A percentile compares a stretch with the other conserved stretches of the same genome.
These are phyloP conservation scores for Cheiracanthium punctorium DNA, from an alignment of 2,888 invertebrate species.

Conservation along the genomic window DNA sequence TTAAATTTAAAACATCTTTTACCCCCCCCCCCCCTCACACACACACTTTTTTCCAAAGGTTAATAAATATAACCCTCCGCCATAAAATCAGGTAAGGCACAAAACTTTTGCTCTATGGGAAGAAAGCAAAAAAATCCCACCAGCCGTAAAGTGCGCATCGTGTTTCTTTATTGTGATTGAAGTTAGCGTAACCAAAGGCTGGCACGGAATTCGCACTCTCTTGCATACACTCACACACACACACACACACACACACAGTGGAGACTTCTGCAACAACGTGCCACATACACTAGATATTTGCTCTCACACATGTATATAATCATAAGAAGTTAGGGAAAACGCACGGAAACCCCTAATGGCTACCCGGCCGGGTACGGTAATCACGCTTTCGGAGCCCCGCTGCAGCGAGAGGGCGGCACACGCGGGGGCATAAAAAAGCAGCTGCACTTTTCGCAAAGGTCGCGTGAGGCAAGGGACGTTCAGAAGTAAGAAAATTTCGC, in stretches of 20 bases:
- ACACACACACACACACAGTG: too few species aligned
- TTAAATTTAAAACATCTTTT: not conserved
- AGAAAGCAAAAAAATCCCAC: constrained; percentile 9
- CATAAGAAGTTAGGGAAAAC: constrained; percentile 63
- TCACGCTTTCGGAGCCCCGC: constrained; percentile 14
- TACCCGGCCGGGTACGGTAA: not conserved
- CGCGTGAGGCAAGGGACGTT: constrained; percentile 40
- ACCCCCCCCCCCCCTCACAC: too few species aligned
- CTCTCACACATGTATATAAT: constrained; percentile 69
- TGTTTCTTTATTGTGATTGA: constrained; percentile 31
- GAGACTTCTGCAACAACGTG: not conserved
- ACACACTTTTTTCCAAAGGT: not conserved
- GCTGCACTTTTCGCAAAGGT: constrained; percentile 58
- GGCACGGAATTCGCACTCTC: not conserved
- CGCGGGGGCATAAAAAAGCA: constrained; percentile 55
- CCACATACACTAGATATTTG: constrained; percentile 62
- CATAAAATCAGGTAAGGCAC: not conserved
- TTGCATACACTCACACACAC: not conserved
- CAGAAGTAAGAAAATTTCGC: constrained; percentile 55
- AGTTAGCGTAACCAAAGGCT: constrained; percentile 27
- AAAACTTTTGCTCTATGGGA: not conserved
- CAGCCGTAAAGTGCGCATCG: not conserved
- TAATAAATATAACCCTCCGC: not conserved
- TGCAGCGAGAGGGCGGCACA: constrained; percentile 3
- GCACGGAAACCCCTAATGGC: constrained; percentile 48